Conservation (phyloP, 92 coral and sea anemone genomes). For the Zoanthus sociatus region DNA sequence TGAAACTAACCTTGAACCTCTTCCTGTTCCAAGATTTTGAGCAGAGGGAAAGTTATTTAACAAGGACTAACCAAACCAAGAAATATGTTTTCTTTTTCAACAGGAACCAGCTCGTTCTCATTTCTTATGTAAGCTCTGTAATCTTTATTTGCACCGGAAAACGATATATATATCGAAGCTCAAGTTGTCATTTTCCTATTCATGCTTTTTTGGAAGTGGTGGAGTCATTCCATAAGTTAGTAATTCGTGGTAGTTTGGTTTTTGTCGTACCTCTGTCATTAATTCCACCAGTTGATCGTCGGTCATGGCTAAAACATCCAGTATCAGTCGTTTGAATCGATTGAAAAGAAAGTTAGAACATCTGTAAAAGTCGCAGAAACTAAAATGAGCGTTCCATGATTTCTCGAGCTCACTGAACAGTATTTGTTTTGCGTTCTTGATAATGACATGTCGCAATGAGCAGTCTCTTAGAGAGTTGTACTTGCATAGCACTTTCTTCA, state of each 20-base stretch:
- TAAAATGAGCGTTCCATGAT: background rate
- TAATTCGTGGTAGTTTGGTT: background rate
- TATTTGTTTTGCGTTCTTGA: background rate
- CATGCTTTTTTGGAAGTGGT: background rate
- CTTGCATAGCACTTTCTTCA: background rate
- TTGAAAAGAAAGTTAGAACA: background rate
- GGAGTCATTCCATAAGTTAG: background rate
- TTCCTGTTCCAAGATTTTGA: too few species aligned
- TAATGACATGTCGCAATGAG: background rate
- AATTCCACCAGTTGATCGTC: background rate
- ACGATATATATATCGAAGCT: too few species aligned
- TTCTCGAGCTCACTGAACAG: background rate
- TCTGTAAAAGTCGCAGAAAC: background rate
- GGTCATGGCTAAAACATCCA: background rate
- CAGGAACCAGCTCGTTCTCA: too few species aligned
- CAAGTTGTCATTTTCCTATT: background rate
- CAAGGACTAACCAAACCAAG: too few species aligned
- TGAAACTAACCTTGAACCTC: too few species aligned
- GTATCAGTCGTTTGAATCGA: background rate
- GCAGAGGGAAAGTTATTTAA: too few species aligned
- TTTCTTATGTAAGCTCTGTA: too few species aligned
- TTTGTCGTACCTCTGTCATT: background rate
- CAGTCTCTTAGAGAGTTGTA: background rate
- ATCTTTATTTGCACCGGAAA: too few species aligned
- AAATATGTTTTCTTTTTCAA: too few species aligned